Base-by-base conservation (phyloP, 2,888 invertebrate genomes). In the Lordiphosa andalusiaca region DNA sequence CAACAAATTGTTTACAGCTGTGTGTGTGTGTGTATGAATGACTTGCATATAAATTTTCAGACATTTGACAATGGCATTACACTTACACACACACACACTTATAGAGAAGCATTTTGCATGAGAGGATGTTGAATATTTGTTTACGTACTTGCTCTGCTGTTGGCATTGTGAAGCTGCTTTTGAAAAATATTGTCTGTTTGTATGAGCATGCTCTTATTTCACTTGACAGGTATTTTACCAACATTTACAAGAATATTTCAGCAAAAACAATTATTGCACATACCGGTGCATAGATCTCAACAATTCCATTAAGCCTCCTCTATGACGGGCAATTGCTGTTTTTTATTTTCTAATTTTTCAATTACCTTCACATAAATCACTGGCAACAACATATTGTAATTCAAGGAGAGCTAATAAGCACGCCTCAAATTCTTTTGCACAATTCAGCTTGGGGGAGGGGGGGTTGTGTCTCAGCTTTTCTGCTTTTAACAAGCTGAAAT, bases 41-140 rank as follows among this genome's bases (percentile, higher is more conserved):
- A 83, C 84, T 83, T 77, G 81, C 84, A 80, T 80, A 77, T 80
- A 80, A 80, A 80, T 83, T 80, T 77, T 58, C 72, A 63, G 49
- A 63, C 56, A 72, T 80, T 76, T 80, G 73, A 71, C 73, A 71
- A 73, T 60, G 56, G 69, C 60, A 78, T 78, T 72, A 71, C 37
- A 58, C 38, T 63, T 40, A 40, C 40, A 38, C 42, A 54, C 40
- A 38, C 42, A 54, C 23, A 60, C 13, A 36, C 38, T 42, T 33
- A 36, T 21, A 30, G 30, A 35, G 6, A 16, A 16, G 33, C 30
- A 30, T 23, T n/a, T 49, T 25, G 25, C 33, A 51, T 38, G 33
- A 47, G 36, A 46, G 62, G 49, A 63, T 56, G 50, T 37, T 50
- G 35, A 46, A 38, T 63, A 63, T 56, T 63, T 63, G 63, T 57